These are phyloP conservation scores for Chaetogeoica ovagalla DNA, from an alignment of 2,888 invertebrate species.

Conservation along the genomic window DNA sequence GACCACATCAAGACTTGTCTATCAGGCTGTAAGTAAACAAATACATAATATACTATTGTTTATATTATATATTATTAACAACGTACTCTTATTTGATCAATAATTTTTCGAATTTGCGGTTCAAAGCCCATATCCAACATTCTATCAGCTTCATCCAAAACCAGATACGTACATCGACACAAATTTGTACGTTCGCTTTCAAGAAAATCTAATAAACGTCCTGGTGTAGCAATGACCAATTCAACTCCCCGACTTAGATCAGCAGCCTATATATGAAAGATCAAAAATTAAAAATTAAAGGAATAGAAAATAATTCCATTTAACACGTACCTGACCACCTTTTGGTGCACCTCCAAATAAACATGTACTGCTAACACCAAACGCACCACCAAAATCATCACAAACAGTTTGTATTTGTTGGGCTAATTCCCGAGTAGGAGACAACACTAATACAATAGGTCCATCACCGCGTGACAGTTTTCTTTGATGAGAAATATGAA, in stretches of 20 bases:
- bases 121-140: slow-evolving; percentile 99
- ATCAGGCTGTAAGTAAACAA: slow-evolving; percentile 67
- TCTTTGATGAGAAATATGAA: slow-evolving; percentile 91
- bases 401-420: slow-evolving; percentile 93
- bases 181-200: slow-evolving; percentile 77
- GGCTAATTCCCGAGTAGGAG: slow-evolving; percentile 85
- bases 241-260: slow-evolving; percentile 82
- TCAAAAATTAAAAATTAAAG: slow-evolving; percentile 18
- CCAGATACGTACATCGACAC: slow-evolving; percentile 80
- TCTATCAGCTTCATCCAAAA: slow-evolving; percentile 92
- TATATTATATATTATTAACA: neutral
- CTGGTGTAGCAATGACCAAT: slow-evolving; percentile 95
- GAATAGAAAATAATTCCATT: neutral
- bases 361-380: slow-evolving; percentile 87
- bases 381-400: slow-evolving; percentile 85
- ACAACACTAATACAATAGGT: slow-evolving; percentile 87
- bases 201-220: slow-evolving; percentile 90
- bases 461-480: slow-evolving; percentile 85
- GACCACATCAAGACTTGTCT: slow-evolving; percentile 98
- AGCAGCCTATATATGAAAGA: slow-evolving; percentile 54
- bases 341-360: slow-evolving; percentile 98
- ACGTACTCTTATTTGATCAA: slow-evolving; percentile 79
- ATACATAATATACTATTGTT: neutral
- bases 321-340: slow-evolving; percentile 74
- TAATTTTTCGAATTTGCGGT: slow-evolving; percentile 94